Base-by-base conservation (phyloP, 2,113 vertebrate genomes). In the Hydrolagus affinis region DNA sequence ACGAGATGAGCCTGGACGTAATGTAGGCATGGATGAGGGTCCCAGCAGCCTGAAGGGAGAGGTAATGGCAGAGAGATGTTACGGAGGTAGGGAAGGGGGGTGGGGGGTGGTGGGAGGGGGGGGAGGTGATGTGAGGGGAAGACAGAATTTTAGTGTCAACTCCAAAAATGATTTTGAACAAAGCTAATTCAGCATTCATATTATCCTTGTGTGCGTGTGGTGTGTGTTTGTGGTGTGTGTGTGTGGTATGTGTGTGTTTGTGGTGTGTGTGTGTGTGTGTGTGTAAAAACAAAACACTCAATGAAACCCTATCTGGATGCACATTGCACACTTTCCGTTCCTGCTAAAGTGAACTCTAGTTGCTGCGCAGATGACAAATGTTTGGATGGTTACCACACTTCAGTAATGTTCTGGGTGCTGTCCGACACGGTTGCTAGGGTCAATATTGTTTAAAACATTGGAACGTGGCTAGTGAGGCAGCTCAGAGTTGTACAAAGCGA, bases 361-460 rank as follows among this genome's bases (percentile, higher is more conserved):
- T 19, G 60, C 78, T 83, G 62, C 25, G 60, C 62, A 19, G 25
- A 68, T 68, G 78, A 66, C 25, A 28, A 30, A 21, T 15, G 30
- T 32, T 25, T 68, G 25, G 66, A 25, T 25, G 78, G 66, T 64
- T 32, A 83, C 62, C 66, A 60, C 78, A 32, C 78, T 83, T 83
- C 30, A 28, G 11, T 83, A 60, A 83, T 83, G 28, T 28, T 83
- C 11, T 66, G 28, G 25, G 62, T 66, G 30, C 64, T 64, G 25
- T 68, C 66, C 78, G 2, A 62, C 78, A 21, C 78, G 30, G 78
- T 83, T 83, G 78, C 78, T 83, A 83, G 28, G 78, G 78, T 83
- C 64, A 83, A 83, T 83, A 66, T 83, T 83, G 28, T 32, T 66
- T 66, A 30, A 32, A 83, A 83, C 8, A 2, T 66, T 66, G 60